Evolutionary conservation across 64 coral and sea anemone species (phyloP).

Genomic region (Montipora foliosa): DNA sequence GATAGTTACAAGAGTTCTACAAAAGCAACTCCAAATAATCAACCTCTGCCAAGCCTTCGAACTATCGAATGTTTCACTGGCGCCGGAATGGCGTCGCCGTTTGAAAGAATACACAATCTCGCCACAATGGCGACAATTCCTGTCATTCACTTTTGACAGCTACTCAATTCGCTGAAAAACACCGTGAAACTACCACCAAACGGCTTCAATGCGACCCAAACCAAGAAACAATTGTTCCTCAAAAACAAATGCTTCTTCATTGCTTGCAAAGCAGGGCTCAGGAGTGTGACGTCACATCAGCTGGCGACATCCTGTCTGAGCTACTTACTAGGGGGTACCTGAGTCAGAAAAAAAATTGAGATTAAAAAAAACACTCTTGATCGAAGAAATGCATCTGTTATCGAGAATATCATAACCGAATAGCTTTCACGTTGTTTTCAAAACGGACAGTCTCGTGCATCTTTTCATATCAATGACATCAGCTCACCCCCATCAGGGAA

Average conservation of each 20-base stretch:
- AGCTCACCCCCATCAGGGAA: not conserved
- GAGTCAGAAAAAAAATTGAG: not conserved
- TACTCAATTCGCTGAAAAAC: not conserved
- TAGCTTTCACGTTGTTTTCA: not conserved
- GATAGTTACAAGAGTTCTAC: conserved; percentile 1
- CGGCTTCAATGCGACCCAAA: not conserved
- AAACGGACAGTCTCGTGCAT: not conserved
- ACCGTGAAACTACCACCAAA: not conserved
- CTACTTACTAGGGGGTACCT: conserved; percentile 43
- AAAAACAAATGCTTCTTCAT: not conserved
- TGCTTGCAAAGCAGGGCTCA: not conserved
- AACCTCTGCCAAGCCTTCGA: not conserved
- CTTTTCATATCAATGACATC: not conserved
- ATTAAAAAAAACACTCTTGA: not conserved
- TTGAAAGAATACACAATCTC: conserved; percentile 23
- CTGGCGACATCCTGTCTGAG: conserved; percentile 71
- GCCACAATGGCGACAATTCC: conserved; percentile 40
- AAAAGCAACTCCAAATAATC: not conserved
- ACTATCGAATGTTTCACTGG: conserved; percentile 47
- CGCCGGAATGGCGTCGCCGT: conserved; percentile 27
- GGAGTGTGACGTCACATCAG: conserved; percentile 58
- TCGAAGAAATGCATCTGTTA: no score
- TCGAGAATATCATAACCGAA: not conserved
- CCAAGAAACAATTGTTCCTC: conserved; percentile 3
- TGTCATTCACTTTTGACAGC: not conserved